Evolutionary conservation across 2,113 vertebrate species (phyloP), one percentile per base, ranked within the genome.

Genomic region (Vimba vimba): DNA sequence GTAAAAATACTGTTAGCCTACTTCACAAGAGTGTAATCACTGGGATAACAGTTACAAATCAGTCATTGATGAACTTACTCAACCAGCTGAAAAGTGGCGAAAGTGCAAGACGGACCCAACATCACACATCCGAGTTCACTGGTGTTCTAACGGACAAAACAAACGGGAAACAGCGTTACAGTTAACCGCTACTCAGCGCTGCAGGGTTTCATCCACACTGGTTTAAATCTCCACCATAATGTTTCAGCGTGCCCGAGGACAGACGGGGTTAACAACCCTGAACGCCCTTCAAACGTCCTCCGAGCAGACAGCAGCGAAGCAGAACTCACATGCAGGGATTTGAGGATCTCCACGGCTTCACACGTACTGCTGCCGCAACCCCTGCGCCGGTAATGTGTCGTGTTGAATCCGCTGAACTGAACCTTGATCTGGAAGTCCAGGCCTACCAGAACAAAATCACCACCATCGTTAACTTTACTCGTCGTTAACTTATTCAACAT

Each of bases 311-410:
- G 11, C 15, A 25, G n/a, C 19, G 13, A 12, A 1, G 13, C 55
- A 79, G 43, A 25, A 86, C 97, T 97, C 87, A 99, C 98, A 55
- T 90, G 82, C 19, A 99, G 94, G 12, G 9, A 66, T 90, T 95
- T 98, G 82, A 99, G 94, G 17, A 97, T 96, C 69, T 97, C 93
- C 55, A 97, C 94, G 10, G 97, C 98, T 93, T 99, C 97, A 85
- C 98, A 99, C 71, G 95, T 96, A 90, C 97, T 99, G 90, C 96
- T 97, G 19, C 91, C 93, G 79, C 98, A 99, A 86, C 96, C 96
- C 66, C 91, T 93, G 27, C 95, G 94, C 57, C 93, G 92, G 91
- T 97, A 97, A 43, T 95, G 55, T 0, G 92, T 88, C 55, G 95
- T 95, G 43, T 91, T 85, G 47, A 97, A 96, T 11, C 76, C 85